Conservation (phyloP, 2,888 invertebrate species). For the Eupithecia pulchellata region DNA sequence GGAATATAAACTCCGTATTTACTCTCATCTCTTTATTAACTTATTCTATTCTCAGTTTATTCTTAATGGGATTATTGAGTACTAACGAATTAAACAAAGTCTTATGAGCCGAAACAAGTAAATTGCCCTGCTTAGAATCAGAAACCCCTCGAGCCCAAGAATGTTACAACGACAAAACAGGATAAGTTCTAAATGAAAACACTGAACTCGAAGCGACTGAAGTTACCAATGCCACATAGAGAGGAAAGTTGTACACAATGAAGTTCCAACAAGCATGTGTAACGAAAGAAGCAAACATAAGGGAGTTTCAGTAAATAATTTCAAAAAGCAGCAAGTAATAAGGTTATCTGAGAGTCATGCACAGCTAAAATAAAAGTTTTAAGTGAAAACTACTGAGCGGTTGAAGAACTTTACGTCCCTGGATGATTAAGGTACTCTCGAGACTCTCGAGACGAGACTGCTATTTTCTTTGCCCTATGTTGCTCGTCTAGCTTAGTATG, state of each 20-base stretch:
- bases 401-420: constrained; percentile 11
- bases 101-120: background rate
- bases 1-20: background rate
- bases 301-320: constrained; percentile 5
- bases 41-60: background rate
- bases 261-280: constrained; percentile 3
- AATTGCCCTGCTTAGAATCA: background rate
- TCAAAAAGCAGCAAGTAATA: constrained; percentile 1
- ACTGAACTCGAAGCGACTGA: background rate
- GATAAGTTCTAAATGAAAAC: background rate
- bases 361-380: constrained; percentile 13
- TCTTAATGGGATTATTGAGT: background rate
- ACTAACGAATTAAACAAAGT: background rate
- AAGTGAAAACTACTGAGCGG: constrained; percentile 20
- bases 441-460: constrained; percentile 4
- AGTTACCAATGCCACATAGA: background rate
- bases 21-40: background rate
- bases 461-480: background rate
- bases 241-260: constrained; percentile 3
- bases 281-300: constrained; percentile 3
- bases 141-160: background rate
- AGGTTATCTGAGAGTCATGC: background rate
- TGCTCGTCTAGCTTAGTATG: too few species aligned
- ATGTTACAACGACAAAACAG: background rate
- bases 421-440: constrained; percentile 5